Conservation (phyloP, 2,888 invertebrate genomes). For the Cryptocheilus praepositus region DNA sequence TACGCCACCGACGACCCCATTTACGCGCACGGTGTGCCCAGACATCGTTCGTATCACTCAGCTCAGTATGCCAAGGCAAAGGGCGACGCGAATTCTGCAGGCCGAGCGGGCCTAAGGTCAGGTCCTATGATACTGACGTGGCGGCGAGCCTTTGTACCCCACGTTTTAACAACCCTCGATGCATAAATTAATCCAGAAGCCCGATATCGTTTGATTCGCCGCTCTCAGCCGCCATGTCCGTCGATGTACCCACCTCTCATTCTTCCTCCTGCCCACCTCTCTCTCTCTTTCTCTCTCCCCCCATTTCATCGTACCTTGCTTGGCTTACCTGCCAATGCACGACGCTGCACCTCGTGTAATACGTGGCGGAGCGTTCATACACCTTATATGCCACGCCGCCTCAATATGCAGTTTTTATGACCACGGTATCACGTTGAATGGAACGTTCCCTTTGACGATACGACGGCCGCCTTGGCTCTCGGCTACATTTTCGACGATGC, state of each 20-base stretch:
- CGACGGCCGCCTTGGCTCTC: slow-evolving; percentile 27
- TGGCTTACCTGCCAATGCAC: slow-evolving; percentile 48
- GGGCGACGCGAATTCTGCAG: slow-evolving; percentile 64
- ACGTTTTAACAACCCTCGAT: slow-evolving; percentile 73
- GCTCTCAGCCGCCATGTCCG: slow-evolving; percentile 54
- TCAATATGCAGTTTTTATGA: slow-evolving; percentile 55
- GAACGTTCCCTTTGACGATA: slow-evolving; percentile 43
- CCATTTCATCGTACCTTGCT: slow-evolving; percentile 36
- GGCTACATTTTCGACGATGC: no score
- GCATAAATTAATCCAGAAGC: slow-evolving; percentile 74
- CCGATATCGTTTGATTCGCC: slow-evolving; percentile 74
- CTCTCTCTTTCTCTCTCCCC: slow-evolving; percentile 19
- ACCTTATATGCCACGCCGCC: slow-evolving; percentile 48
- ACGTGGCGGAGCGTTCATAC: slow-evolving; percentile 44
- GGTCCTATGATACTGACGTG: slow-evolving; percentile 65
- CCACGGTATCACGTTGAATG: slow-evolving; percentile 37
- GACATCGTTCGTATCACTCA: no score
- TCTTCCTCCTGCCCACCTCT: slow-evolving; percentile 18
- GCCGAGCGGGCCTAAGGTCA: slow-evolving; percentile 36
- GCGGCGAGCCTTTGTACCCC: slow-evolving; percentile 72
- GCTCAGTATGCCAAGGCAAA: slow-evolving; percentile 39
- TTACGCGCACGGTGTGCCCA: no score
- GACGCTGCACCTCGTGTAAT: slow-evolving; percentile 43
- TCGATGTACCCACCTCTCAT: slow-evolving; percentile 42
- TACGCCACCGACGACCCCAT: no score